Percentiles rank a stretch among this genome's conserved stretches.
Conservation (phyloP, 2,113 vertebrate species). For the Rhegmatorhina hoffmannsi region DNA sequence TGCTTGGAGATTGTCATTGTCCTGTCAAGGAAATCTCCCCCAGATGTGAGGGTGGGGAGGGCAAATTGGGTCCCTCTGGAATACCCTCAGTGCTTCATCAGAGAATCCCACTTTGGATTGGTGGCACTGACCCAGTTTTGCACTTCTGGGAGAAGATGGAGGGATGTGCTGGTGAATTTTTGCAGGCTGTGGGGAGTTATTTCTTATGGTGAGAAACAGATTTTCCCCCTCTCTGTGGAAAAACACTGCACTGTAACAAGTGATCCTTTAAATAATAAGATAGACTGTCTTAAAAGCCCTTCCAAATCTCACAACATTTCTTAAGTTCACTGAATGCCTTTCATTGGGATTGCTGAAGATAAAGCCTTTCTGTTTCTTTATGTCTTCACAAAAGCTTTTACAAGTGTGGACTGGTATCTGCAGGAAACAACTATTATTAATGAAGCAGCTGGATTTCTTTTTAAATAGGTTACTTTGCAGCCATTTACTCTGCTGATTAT, state of each 20-base stretch:
- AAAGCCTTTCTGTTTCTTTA: constrained; percentile 20
- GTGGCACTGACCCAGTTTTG: not conserved
- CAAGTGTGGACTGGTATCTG: not conserved
- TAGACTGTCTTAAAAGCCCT: not conserved
- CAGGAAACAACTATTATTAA: constrained; percentile 33
- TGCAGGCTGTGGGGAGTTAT: not conserved
- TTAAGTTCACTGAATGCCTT: not conserved
- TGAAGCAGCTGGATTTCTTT: constrained; percentile 50
- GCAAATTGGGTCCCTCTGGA: not conserved
- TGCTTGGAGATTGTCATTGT: not conserved
- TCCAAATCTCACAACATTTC: not conserved
- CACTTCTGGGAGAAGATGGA: not conserved
- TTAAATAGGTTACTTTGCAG: constrained; percentile 20
- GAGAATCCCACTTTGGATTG: not conserved
- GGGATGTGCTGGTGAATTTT: not conserved
- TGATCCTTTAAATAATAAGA: constrained; percentile 26
- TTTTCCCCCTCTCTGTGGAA: not conserved
- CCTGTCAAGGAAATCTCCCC: not conserved
- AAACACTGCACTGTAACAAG: not conserved
- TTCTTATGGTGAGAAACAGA: not conserved
- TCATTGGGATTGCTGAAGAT: constrained; percentile 38
- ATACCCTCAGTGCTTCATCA: not conserved
- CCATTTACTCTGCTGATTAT: constrained; percentile 55
- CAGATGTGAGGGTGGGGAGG: not conserved
- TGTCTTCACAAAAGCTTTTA: constrained; percentile 38